These are phyloP conservation scores for Camponotus floridanus DNA, from an alignment of 1,140 invertebrate genomes.

Conservation along the genomic window DNA sequence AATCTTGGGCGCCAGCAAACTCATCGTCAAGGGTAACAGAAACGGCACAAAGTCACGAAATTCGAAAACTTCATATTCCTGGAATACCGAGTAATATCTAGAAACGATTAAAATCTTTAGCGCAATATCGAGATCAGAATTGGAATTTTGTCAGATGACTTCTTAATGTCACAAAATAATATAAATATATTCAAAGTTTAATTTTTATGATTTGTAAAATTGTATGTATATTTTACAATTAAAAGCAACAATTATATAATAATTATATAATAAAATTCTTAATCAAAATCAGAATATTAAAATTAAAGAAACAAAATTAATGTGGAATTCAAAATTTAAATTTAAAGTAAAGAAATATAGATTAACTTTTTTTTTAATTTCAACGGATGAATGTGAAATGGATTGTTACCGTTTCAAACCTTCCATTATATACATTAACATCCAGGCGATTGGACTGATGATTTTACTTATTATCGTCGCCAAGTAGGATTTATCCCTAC, in stretches of 20 bases:
- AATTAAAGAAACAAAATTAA: not conserved
- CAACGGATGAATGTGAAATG: not conserved
- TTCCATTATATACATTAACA: constrained; percentile 82
- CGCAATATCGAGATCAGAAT: not conserved
- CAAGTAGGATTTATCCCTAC: constrained; percentile 82
- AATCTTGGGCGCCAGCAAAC: constrained; percentile 78
- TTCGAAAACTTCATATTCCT: constrained; percentile 68
- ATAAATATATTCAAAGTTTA: too few species aligned
- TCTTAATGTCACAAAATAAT: not conserved
- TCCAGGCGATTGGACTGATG: constrained; percentile 86
- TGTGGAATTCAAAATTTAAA: not conserved
- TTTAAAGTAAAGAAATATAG: not conserved
- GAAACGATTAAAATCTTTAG: constrained; percentile 42
- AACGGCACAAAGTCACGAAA: constrained; percentile 85
- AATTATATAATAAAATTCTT: not conserved
- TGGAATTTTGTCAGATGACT: not conserved
- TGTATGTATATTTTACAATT: too few species aligned
- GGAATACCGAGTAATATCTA: constrained; percentile 77
- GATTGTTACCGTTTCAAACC: constrained; percentile 84
- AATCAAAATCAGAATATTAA: constrained; percentile 13
- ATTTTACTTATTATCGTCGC: constrained; percentile 84
- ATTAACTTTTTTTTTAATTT: not conserved
- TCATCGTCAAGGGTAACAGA: constrained; percentile 86
- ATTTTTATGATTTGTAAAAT: too few species aligned
- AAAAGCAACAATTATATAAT: too few species aligned